Base-by-base conservation (phyloP, 2,113 vertebrate genomes). In the Ptilorrhoa leucosticta region DNA sequence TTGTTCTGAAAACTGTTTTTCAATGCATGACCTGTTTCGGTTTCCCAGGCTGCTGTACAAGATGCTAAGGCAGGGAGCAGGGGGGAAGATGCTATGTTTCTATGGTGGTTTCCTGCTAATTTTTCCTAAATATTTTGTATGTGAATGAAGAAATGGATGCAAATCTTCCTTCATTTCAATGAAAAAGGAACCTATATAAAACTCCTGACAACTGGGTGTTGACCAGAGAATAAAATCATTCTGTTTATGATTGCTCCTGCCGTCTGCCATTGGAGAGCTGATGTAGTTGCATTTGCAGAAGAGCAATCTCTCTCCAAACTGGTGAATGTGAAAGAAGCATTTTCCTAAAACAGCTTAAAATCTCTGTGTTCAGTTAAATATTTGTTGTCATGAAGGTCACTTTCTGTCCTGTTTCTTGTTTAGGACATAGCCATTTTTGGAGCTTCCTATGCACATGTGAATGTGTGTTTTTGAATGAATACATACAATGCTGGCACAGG, bases 1-100 rank as follows among this genome's bases (percentile, higher is more conserved):
- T 75, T 60, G 33, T 72, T 89, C 68, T 73, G 82, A 64, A 88
- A 87, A 63, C 61, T 86, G 37, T 19, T 90, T 96, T 71, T 64
- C 61, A 39, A 40, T 40, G 58, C 54, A 18, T 86, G 66, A 20
- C 73, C 72, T 73, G 27, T 8, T 88, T 87, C 93, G 31, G 19
- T 75, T 94, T 81, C 72, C 50, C 58, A 37, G 54, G 15, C 40
- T 78, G 87, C 53, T 78, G 13, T n/a, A 22, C 33, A 73, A 57
- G n/a, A 35, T 1, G 1, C 16, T 83, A 28, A 50, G 39, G 3
- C 15, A 22, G 15, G 26, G 6, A 22, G 22, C 0, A 2, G 4
- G 18, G 60, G 13, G 8, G 10, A 50, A 33, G 13, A 31, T 54
- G 11, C 13, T 51, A 24, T 57, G 15, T 63, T 89, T 84, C 19